Conservation (phyloP, 2,797 vertebrate genomes). For the Phrynocephalus forsythii region DNA sequence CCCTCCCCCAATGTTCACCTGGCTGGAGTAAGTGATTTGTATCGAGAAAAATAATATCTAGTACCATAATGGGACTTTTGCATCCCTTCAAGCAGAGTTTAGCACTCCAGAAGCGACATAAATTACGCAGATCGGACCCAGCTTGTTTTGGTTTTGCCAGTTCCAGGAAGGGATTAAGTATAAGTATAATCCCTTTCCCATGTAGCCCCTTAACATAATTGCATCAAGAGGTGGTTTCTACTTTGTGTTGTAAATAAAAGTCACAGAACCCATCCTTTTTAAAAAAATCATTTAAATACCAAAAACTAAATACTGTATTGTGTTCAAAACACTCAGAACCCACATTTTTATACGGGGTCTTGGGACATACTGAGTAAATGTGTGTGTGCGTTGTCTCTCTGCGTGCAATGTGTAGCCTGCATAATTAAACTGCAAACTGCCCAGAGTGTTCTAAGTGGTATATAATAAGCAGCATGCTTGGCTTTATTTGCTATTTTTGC, state of each 20-base stretch:
- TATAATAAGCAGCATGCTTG: too few relatives aligned
- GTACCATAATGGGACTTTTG: neutral
- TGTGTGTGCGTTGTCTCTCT: too few relatives aligned
- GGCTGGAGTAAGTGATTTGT: neutral
- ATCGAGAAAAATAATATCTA: neutral
- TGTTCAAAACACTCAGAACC: neutral
- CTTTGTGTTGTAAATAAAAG: neutral
- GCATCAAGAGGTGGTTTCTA: neutral
- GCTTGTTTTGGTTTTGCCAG: neutral
- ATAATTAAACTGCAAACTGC: too few relatives aligned
- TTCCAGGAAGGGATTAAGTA: neutral
- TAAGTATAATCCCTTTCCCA: neutral
- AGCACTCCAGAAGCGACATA: too few relatives aligned
- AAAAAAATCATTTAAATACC: neutral
- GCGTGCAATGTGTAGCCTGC: too few relatives aligned
- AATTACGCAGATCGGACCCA: too few relatives aligned
- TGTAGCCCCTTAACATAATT: neutral
- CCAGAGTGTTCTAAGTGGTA: too few relatives aligned
- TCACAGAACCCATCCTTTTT: neutral
- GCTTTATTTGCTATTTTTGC: neutral
- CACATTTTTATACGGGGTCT: too few relatives aligned
- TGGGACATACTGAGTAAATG: too few relatives aligned
- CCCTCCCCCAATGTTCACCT: neutral
- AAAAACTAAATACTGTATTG: neutral
- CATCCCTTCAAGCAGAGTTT: neutral